Percentiles rank a stretch among this genome's conserved stretches.
These are phyloP conservation scores for Morinoia aosen DNA, from an alignment of 2,888 invertebrate genomes.

Conservation along the genomic window DNA sequence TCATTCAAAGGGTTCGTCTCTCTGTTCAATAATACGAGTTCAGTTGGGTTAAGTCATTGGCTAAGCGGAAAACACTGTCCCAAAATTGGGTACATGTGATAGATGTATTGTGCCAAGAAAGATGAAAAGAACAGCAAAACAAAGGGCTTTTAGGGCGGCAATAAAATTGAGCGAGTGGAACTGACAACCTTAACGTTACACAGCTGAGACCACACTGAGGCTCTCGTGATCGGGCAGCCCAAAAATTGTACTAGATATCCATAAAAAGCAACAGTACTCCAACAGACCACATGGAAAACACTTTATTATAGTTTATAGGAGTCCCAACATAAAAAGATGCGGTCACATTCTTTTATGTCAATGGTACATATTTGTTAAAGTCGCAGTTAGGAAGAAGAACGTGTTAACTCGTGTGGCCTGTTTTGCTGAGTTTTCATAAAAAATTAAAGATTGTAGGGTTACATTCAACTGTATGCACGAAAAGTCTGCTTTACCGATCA, in stretches of 20 bases:
- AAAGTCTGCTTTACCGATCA: background rate
- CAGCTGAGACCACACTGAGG: slow-evolving; percentile 2
- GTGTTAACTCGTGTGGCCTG: background rate
- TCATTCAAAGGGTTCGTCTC: background rate
- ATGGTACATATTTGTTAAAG: background rate
- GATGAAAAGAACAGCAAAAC: background rate
- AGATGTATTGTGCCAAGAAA: background rate
- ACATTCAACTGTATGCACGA: too few species aligned
- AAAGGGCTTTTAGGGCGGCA: slow-evolving; percentile 37
- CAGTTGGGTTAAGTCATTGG: background rate
- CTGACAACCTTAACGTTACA: background rate
- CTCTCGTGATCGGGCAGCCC: background rate
- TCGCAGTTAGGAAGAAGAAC: background rate
- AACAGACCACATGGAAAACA: background rate
- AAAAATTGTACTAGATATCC: slow-evolving; percentile 4
- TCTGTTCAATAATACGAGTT: background rate
- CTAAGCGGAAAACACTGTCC: background rate
- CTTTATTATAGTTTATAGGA: background rate
- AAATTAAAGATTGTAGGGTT: too few species aligned
- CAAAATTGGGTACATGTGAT: background rate
- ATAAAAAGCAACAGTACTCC: background rate
- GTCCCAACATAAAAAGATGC: background rate
- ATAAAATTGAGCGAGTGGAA: background rate
- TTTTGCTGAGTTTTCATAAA: too few species aligned
- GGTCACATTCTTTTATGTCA: background rate